Base-by-base conservation (phyloP, 2,888 invertebrate genomes). In the Limnephilus lunatus region DNA sequence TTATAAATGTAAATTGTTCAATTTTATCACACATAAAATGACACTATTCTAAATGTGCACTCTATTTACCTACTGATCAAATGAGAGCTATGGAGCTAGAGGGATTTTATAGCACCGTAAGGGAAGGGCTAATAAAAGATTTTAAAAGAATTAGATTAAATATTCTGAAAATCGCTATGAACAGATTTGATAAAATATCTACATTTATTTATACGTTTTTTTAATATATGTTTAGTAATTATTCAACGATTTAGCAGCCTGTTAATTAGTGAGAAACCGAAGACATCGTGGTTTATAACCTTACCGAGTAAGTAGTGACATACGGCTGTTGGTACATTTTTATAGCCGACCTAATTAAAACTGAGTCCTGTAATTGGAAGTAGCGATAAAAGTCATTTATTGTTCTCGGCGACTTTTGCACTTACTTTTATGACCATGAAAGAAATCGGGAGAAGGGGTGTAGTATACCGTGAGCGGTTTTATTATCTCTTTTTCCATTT, bases 361-460 rank as follows among this genome's bases (percentile, higher is more conserved):
- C n/a, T 1, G 5, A 53, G 53, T 15, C 30, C 35, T 53, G 30
- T 88, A 88, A 88, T 88, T 88, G 31, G 88, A 88, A 88, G 86
- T 44, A 86, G 53, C 88, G 88, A 88, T 88, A 88, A 88, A 53
- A 48, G 31, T n/a, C 30, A 32, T 88, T 88, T 88, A 88, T 68
- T 68, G 88, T 53, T 88, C 53, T 68, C 31, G 15, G 32, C 35
- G 86, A 86, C 32, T 86, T 86, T 86, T 44, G 68, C 44, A 44
- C 39, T 32, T 86, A n/a, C 86, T 86, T 86, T 86, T 44, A 44
- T 39, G 86, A 39, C 82, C 19, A n/a, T n/a, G 68, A 2, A n/a
- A 68, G 68, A 68, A 68, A 68, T 68, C n/a, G 68, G n/a, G 68
- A 68, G 25, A 25, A 25, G 68, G 68, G 68, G 9, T 68, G 68